These are phyloP conservation scores for Simalia tracyae DNA, from an alignment of 2,797 vertebrate species.

Conservation along the genomic window DNA sequence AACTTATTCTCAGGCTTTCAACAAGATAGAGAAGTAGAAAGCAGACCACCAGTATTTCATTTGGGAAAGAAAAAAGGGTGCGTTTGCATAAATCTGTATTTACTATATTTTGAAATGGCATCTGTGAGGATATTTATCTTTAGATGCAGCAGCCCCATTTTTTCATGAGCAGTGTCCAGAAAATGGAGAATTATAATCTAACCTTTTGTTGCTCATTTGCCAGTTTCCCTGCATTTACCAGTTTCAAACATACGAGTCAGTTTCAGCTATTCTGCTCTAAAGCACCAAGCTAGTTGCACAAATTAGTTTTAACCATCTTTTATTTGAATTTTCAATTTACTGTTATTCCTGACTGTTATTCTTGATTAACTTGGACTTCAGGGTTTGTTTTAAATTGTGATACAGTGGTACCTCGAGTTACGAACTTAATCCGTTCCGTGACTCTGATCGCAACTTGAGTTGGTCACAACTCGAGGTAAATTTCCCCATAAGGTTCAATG, in stretches of 20 bases:
- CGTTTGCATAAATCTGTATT: neutral
- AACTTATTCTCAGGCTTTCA: neutral
- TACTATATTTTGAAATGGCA: neutral
- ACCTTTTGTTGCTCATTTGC: neutral
- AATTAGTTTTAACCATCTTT: neutral
- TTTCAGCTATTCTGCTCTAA: neutral
- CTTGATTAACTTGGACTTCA: neutral
- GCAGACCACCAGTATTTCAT: neutral
- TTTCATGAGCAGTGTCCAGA: neutral
- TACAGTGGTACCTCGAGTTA: too few species aligned
- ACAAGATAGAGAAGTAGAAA: neutral
- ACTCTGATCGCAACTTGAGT: too few species aligned
- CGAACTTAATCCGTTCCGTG: too few species aligned
- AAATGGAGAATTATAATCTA: neutral
- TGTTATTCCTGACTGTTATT: neutral
- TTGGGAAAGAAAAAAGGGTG: neutral
- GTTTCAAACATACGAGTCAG: neutral
- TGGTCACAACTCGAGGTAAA: too few species aligned
- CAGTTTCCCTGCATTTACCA: neutral
- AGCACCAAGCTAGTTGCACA: neutral
- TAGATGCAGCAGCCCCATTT: neutral
- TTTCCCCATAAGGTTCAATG: too few species aligned
- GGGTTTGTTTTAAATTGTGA: neutral
- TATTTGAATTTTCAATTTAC: neutral
- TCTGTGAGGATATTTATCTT: neutral